Percentiles rank a stretch among this genome's conserved stretches.
These are phyloP conservation scores for Bombus polaris DNA, from an alignment of 1,140 invertebrate genomes.

Conservation along the genomic window DNA sequence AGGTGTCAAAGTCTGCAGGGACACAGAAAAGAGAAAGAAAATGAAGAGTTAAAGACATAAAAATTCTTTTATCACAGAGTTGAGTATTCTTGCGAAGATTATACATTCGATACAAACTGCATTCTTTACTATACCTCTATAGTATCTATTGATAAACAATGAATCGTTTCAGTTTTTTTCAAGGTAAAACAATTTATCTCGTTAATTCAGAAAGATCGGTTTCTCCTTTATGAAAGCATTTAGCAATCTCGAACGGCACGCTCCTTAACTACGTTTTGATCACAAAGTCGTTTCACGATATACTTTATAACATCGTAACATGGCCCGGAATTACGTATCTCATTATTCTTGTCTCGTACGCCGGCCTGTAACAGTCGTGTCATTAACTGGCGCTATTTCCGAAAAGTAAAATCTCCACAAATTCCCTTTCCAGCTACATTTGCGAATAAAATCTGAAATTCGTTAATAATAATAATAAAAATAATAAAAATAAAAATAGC, in stretches of 20 bases:
- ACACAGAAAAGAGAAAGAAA: too few relatives aligned
- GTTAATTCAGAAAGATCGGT: conserved; percentile 24
- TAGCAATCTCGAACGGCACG: conserved; percentile 27
- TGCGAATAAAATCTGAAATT: neutral
- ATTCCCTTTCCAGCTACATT: neutral
- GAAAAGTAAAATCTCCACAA: conserved; percentile 11
- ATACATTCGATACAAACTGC: too few relatives aligned
- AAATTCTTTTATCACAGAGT: too few relatives aligned
- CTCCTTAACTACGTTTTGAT: conserved; percentile 45
- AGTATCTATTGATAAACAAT: neutral
- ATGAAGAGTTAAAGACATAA: too few relatives aligned
- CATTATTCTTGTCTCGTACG: conserved; percentile 40
- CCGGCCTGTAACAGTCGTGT: conserved; percentile 18
- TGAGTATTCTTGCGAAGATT: too few relatives aligned
- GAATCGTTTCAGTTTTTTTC: neutral
- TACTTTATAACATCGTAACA: conserved; percentile 42
- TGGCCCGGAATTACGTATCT: conserved; percentile 39
- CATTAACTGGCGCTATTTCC: conserved; percentile 23
- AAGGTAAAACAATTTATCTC: neutral
- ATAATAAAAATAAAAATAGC: too few relatives aligned
- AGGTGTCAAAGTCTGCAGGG: too few relatives aligned
- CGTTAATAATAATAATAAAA: too few relatives aligned
- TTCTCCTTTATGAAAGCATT: conserved; percentile 40
- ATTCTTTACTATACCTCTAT: too few relatives aligned
- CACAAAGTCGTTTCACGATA: conserved; percentile 27